Conservation (phyloP, 1,140 invertebrate species). For the Papilio glaucus region DNA sequence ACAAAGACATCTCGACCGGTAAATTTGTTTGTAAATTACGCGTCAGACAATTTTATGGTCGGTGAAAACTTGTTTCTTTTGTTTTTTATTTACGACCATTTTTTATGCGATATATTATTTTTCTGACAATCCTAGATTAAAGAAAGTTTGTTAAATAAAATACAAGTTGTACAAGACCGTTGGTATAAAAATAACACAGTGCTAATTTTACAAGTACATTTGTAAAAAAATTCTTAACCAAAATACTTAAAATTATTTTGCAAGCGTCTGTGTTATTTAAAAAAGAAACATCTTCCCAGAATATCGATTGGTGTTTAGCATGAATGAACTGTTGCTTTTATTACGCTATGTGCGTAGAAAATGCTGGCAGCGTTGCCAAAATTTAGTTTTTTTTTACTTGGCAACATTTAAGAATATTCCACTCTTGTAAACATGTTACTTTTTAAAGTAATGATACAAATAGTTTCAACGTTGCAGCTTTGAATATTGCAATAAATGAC, state of each 20-base stretch:
- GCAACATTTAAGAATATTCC: constrained; percentile 45
- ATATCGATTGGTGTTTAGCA: constrained; percentile 19
- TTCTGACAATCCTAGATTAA: no score
- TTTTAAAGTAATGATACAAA: not conserved
- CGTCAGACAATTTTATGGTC: not conserved
- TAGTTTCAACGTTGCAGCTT: not conserved
- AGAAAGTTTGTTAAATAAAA: no score
- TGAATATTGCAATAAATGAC: not conserved
- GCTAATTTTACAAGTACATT: constrained; percentile 11
- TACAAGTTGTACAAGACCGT: no score
- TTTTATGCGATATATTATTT: no score
- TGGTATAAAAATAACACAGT: not conserved
- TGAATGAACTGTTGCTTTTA: constrained; percentile 48
- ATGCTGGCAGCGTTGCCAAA: constrained; percentile 58
- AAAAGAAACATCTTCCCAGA: constrained; percentile 10
- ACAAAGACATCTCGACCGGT: constrained; percentile 28
- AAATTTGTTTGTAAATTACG: constrained; percentile 25
- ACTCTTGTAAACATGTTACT: constrained; percentile 39
- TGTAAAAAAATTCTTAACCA: not conserved
- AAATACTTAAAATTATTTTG: constrained; percentile 8
- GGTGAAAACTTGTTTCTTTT: not conserved
- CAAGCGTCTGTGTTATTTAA: constrained; percentile 25
- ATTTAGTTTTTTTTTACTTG: constrained; percentile 53
- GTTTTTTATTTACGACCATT: no score
- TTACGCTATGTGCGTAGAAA: constrained; percentile 49